These are phyloP conservation scores for Leucosticte australis DNA, from an alignment of 2,113 vertebrate species.

Conservation along the genomic window DNA sequence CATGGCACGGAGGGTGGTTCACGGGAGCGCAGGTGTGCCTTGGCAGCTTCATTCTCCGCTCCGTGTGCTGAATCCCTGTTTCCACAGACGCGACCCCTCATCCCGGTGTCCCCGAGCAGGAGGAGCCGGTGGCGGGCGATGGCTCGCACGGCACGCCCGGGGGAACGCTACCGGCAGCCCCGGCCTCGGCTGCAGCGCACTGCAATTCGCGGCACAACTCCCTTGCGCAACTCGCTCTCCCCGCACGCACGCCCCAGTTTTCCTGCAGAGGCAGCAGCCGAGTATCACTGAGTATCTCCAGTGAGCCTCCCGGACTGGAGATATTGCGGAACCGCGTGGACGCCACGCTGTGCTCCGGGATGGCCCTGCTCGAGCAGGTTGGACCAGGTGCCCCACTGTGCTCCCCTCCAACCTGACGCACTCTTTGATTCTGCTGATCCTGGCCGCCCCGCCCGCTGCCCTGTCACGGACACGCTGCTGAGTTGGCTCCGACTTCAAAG, in stretches of 20 bases:
- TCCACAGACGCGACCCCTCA: rapidly evolving
- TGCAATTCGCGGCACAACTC: rapidly evolving
- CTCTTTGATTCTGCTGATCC: not conserved
- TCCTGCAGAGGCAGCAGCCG: not conserved
- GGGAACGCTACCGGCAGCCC: not conserved
- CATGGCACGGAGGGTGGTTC: rapidly evolving
- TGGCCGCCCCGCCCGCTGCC: not conserved
- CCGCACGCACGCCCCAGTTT: not conserved
- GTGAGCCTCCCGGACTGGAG: not conserved
- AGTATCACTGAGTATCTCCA: not conserved
- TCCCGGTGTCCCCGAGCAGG: rapidly evolving
- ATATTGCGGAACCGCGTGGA: not conserved
- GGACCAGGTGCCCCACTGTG: not conserved
- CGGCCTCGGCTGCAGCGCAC: rapidly evolving
- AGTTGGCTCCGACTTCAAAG: not conserved
- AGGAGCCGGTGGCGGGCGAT: not conserved
- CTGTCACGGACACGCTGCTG: not conserved
- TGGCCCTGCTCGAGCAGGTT: not conserved
- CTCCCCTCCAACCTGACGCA: not conserved
- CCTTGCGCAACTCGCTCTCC: not conserved
- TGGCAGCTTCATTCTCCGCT: not conserved
- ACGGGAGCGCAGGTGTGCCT: rapidly evolving
- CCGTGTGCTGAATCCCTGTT: rapidly evolving
- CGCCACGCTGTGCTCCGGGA: not conserved
- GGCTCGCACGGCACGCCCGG: rapidly evolving